phyloP scores from a whole-genome alignment of 2,797 vertebrate species.

The Avahi laniger region DNA sequence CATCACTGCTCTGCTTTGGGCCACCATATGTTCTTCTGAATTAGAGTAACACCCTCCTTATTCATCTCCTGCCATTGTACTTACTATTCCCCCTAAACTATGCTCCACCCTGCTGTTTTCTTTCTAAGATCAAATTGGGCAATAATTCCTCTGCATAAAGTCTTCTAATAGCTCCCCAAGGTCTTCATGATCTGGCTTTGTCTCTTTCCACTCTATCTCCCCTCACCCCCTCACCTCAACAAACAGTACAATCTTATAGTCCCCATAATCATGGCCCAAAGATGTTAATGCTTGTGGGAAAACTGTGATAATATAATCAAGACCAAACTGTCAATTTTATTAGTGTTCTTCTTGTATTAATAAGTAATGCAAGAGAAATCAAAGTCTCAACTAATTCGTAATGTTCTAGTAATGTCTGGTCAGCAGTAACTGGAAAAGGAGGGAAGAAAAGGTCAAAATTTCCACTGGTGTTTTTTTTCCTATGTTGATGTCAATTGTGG shows the following conservation, averaged over 20 bases:
- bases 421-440: neutral
- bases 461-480: neutral
- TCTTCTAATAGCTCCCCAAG: neutral
- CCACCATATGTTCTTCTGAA: neutral
- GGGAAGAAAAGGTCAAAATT: neutral
- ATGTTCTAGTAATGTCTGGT: neutral
- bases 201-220: neutral
- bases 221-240: neutral
- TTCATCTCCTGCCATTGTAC: neutral
- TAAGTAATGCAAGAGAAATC: constrained; percentile 10
- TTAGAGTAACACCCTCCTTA: neutral
- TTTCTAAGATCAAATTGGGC: neutral
- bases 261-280: neutral
- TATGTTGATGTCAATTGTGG: neutral
- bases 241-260: neutral
- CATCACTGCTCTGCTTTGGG: neutral
- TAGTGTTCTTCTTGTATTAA: neutral
- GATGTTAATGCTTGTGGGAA: neutral
- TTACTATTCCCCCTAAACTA: neutral
- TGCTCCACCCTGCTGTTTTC: neutral
- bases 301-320: neutral
- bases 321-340: neutral
- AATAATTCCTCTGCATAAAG: neutral
- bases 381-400: neutral
- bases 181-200: neutral